Evolutionary conservation across 1,140 invertebrate species (phyloP).

Genomic region (Philopotamus ludificatus): DNA sequence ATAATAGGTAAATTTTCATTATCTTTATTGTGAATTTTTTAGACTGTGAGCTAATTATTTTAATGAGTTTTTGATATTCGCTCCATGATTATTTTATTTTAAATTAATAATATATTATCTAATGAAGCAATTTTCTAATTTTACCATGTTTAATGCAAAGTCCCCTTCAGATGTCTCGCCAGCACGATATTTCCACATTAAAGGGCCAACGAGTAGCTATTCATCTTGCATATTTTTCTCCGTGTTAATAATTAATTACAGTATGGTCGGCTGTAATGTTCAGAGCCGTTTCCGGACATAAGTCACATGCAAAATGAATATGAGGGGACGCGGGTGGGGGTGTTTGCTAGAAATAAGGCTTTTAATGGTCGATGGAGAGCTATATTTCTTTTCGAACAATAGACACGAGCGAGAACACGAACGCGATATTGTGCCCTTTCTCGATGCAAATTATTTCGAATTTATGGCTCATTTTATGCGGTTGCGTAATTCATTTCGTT

Average conservation of each 20-base stretch:
- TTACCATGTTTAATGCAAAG: too few species aligned
- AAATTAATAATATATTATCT: too few species aligned
- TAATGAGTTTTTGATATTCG: too few species aligned
- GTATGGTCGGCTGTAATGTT: background rate
- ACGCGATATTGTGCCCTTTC: background rate
- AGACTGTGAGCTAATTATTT: too few species aligned
- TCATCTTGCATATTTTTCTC: too few species aligned
- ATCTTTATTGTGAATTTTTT: too few species aligned
- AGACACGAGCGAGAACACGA: slow-evolving; percentile 2
- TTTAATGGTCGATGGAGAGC: slow-evolving; percentile 2
- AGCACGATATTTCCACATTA: too few species aligned
- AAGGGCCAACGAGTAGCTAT: too few species aligned
- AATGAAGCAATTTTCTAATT: too few species aligned
- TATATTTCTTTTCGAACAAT: slow-evolving; percentile 21
- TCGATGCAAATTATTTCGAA: background rate
- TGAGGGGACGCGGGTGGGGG: background rate
- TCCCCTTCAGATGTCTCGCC: too few species aligned
- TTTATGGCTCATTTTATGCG: background rate
- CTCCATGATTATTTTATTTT: too few species aligned
- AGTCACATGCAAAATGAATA: slow-evolving; percentile 21
- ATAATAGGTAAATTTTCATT: too few species aligned
- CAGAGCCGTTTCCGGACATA: slow-evolving; percentile 4
- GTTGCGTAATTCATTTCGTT: background rate
- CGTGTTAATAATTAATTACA: slow-evolving; percentile 20
- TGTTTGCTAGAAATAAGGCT: background rate